A percentile compares a stretch with the other conserved stretches of the same genome.
These are phyloP conservation scores for Tethya wilhelma DNA, from an alignment of 37 sponge, comb jelly and placozoan genomes.

Conservation along the genomic window DNA sequence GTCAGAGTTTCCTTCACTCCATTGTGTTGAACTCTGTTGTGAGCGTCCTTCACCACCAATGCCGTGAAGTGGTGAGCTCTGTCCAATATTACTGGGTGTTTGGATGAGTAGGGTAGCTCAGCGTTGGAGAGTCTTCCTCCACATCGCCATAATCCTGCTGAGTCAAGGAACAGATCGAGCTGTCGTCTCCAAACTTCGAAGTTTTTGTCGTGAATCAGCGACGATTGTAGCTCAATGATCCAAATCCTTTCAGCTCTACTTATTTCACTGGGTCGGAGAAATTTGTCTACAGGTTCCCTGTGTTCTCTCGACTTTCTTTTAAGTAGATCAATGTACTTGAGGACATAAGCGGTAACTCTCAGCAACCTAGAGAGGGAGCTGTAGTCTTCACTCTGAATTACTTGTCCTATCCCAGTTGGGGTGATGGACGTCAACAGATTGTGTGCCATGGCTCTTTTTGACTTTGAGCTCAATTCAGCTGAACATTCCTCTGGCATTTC, in stretches of 20 bases:
- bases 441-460: background rate
- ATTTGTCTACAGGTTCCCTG: conserved; percentile 14
- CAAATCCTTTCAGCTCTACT: background rate
- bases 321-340: no score
- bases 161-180: conserved; percentile 19
- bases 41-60: background rate
- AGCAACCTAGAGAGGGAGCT: conserved; percentile 2
- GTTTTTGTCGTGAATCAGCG: background rate
- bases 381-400: background rate
- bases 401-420: background rate
- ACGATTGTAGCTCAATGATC: conserved; percentile 5
- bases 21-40: conserved; percentile 22
- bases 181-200: conserved; percentile 21
- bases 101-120: conserved; percentile 31
- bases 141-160: conserved; percentile 19
- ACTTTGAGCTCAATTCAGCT: background rate
- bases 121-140: conserved; percentile 43
- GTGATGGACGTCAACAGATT: background rate
- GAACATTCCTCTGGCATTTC: background rate
- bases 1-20: no score
- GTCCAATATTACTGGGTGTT: conserved; percentile 14
- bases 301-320: no score
- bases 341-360: conserved; percentile 26
- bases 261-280: background rate
- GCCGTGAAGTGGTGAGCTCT: conserved; percentile 3